These are phyloP conservation scores for Procapra przewalskii DNA, from an alignment of 2,113 vertebrate species.

Conservation along the genomic window DNA sequence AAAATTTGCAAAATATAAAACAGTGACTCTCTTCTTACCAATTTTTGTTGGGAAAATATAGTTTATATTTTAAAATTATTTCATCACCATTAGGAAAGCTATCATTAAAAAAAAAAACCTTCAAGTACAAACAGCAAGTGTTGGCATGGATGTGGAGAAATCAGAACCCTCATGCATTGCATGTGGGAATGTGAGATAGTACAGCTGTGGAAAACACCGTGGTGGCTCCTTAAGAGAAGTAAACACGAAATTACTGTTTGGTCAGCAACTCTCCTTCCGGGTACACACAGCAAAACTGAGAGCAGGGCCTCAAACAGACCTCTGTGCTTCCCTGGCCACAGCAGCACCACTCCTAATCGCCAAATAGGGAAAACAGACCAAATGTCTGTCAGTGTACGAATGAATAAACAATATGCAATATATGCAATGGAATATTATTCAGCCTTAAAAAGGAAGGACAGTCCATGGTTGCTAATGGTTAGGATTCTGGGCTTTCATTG, in stretches of 20 bases:
- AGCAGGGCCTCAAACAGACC: not conserved
- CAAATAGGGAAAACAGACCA: not conserved
- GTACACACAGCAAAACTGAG: not conserved
- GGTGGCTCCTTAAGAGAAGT: not conserved
- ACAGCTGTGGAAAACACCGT: not conserved
- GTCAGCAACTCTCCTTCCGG: not conserved
- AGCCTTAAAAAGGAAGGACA: not conserved
- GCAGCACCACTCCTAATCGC: not conserved
- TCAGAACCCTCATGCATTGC: rapidly evolving
- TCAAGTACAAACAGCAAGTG: not conserved
- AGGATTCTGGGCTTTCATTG: not conserved
- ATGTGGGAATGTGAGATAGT: not conserved
- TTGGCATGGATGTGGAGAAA: not conserved
- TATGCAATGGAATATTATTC: not conserved
- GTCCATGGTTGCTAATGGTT: not conserved
- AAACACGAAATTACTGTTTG: not conserved
- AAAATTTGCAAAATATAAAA: not conserved
- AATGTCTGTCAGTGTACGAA: not conserved
- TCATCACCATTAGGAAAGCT: not conserved
- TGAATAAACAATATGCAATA: not conserved
- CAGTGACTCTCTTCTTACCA: not conserved
- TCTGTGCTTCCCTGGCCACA: not conserved
- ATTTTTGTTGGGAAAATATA: not conserved
- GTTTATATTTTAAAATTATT: not conserved
- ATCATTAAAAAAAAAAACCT: not conserved